Base-by-base conservation (phyloP, 2,113 vertebrate species). In the Heterocephalus glaber region DNA sequence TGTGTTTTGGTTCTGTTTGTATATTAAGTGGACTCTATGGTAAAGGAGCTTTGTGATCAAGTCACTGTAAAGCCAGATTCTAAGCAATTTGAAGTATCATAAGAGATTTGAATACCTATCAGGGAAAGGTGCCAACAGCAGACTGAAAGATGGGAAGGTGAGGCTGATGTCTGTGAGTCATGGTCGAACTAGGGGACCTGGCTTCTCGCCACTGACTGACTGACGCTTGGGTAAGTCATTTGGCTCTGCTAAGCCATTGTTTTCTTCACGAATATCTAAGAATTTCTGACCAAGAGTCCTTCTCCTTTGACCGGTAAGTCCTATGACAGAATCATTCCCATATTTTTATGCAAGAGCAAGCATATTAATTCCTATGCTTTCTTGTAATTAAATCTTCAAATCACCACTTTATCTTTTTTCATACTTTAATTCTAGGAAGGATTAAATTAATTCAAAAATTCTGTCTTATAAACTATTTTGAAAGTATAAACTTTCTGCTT, bases 1-100 rank as follows among this genome's bases (percentile, higher is more conserved):
- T 95, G 90, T 60, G 84, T 44, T 93, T 96, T 68, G 70, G 4
- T 87, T 95, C 80, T 4, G 16, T 96, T 76, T 85, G 56, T 92
- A 1, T 95, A 33, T 85, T 92, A 77, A 72, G 35, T 81, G 70
- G 35, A 93, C 60, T 81, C 56, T 44, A n/a, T 87, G 77, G 87
- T 82, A 61, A 89, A 89, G 10, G 89, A 60, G 4, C 60, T 94
- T 93, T 49, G 11, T 66, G 60, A 22, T 85, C 41, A 58, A 49
- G 87, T 87, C 47, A 58, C 83, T 84, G 81, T 94, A 49, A 82
- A 87, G 13, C 41, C 80, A n/a, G 19, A 41, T 16, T 92, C 63
- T 90, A 92, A 96, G 56, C 82, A 58, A 5, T 80, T 54, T 72
- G 89, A 68, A 89, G 13, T 89, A 38, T 86, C 88, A 24, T 28